Evolutionary conservation across 2,888 invertebrate species (phyloP), one percentile per base, ranked within the genome.

Genomic region (Zhuqinia jingwanae): DNA sequence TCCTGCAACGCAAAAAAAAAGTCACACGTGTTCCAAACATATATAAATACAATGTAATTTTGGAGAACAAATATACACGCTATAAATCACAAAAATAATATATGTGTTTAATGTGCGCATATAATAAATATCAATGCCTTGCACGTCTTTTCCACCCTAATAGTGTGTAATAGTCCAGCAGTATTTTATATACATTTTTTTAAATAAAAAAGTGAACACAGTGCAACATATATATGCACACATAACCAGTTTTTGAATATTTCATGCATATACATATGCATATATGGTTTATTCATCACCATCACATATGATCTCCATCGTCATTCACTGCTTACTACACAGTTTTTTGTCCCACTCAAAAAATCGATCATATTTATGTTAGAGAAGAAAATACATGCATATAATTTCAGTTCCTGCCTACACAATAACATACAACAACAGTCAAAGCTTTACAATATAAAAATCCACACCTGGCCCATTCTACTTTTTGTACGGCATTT

Each of bases 311-410:
- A n/a, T n/a, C n/a, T n/a, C n/a, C n/a, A n/a, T 45, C 47, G 22
- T 70, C 25, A 36, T 36, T 36, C 36, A 36, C 36, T n/a, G n/a
- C 36, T 36, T 8, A 3, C 3, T 8, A 36, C 36, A 36, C 45
- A 15, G 36, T 63, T n/a, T 30, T 63, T 15, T n/a, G 42, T 68
- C 70, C 27, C 20, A 36, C 13, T 73, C 15, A 6, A 47, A 50
- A 73, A 47, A 47, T 50, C 50, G 25, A 73, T 50, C 73, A 25
- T 73, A 27, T 20, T 30, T 27, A 22, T n/a, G n/a, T n/a, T n/a
- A 63, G 53, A 53, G 17, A n/a, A 17, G 2, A 53, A 53, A 53
- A 5, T 58, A 25, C 25, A 58, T 13, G 22, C 58, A 58, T 58
- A 58, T 53, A 53, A n/a, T 53, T 53, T n/a, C 53, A n/a, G 20